phyloP scores from a whole-genome alignment of 2,113 vertebrate genomes.

The Chloroceryle aenea region DNA sequence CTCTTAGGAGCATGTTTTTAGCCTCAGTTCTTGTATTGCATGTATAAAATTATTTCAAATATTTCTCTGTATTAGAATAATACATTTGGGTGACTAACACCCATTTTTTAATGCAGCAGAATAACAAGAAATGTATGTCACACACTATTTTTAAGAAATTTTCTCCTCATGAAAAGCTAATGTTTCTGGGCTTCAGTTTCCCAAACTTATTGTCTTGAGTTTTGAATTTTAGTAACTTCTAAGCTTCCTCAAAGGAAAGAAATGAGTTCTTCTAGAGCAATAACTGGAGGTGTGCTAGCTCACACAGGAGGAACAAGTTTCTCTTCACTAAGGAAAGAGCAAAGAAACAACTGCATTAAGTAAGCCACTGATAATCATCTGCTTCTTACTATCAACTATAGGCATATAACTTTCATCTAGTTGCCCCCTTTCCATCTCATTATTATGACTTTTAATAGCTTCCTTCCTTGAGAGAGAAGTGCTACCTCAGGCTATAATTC shows the following conservation, averaged over 20 bases:
- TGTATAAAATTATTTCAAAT: background rate
- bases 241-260: background rate
- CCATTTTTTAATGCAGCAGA: background rate
- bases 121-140: background rate
- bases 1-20: fast-evolving
- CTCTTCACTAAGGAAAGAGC: background rate
- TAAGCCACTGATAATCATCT: background rate
- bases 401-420: background rate
- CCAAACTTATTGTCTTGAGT: background rate
- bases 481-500: background rate
- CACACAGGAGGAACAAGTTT: background rate
- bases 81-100: background rate
- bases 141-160: background rate
- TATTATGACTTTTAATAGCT: background rate
- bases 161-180: background rate
- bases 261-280: background rate
- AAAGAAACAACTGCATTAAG: fast-evolving
- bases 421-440: background rate
- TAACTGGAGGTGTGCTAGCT: background rate
- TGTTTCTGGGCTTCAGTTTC: background rate
- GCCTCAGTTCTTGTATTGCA: background rate
- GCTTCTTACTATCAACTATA: background rate
- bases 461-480: background rate
- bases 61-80: background rate
- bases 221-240: background rate